Base-by-base conservation (phyloP, 2,888 invertebrate species). In the Drosophila robusta region DNA sequence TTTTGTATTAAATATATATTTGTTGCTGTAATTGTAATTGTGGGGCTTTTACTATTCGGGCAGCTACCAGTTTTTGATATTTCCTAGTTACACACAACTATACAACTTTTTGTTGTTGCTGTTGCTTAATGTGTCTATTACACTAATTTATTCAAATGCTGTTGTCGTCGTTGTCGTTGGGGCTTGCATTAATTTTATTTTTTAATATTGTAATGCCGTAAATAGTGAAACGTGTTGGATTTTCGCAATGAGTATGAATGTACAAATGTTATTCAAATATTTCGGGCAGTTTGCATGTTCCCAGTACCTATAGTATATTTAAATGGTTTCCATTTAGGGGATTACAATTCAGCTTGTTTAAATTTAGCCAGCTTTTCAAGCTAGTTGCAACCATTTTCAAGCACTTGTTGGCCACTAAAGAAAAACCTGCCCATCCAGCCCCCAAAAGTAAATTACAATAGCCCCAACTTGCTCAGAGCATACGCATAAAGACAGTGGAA, bases 11-110 rank as follows among this genome's bases (percentile, higher is more conserved):
- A 49, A 24, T 52, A 42, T 14, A 41, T 71, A 56, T 45, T 65
- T 73, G 65, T 63, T 56, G 79, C 63, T 78, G 57, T 65, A 79
- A 71, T 75, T 78, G 69, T 80, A 80, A 84, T 78, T 79, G 85
- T 89, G 79, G 85, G 85, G 85, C 89, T 87, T 85, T 85, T 89
- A 85, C 85, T 85, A 85, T 85, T 85, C 89, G 85, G 85, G 77
- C 85, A 80, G 71, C 87, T 89, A 86, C 85, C 89, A 86, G 85
- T 86, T 86, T 84, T 89, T 79, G 84, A 89, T 89, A 85, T 89
- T 86, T 86, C 85, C 85, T 86, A 81, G 89, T 87, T 82, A 61
- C 69, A 73, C 67, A 79, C 68, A 62, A 32, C 32, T 36, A 49
- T 52, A 68, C 63, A 69, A 65, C 58, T 60, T 69, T 57, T 55